Base-by-base conservation (phyloP, 2,113 vertebrate genomes). In the Scomber colias region DNA sequence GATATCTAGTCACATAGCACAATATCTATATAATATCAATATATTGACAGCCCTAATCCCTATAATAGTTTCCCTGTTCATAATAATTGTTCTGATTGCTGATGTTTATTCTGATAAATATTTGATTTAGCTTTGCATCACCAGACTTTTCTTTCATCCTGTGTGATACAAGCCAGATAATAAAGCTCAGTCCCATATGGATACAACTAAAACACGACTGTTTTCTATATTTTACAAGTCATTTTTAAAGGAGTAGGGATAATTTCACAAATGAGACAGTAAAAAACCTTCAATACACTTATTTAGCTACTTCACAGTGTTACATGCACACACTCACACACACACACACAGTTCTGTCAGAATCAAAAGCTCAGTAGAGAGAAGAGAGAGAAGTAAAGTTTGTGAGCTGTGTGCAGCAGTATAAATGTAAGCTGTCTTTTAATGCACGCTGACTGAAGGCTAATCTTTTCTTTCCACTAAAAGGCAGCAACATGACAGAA, bases 81-180 rank as follows among this genome's bases (percentile, higher is more conserved):
- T 27, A 24, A 40, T 40, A 9, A 40, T 48, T 21, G 14, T 15
- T 53, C 1, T 8, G 24, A 63, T 46, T 44, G 30, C 35, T 40
- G 35, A 40, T 7, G 9, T 78, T 59, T 60, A 83, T 83, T 81
- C 80, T n/a, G 56, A 56, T 75, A 49, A 68, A 88, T 77, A 55
- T 78, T 86, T 87, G 35, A 90, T 76, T 81, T 68, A 56, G 57
- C 40, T 75, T 63, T 61, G 56, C 14, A 51, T 81, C 61, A 82
- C 10, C 31, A 24, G 24, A 57, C 55, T 60, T 21, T 5, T 48
- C n/a, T n/a, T n/a, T n/a, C 63, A 62, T 77, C 79, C 64, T 45
- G 55, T 24, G 63, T 44, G 48, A 70, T 4, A 57, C 50, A 31
- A 57, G 49, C 57, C 59, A 79, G 63, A 55, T 30, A 50, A 66